phyloP scores from a whole-genome alignment of 2,888 invertebrate genomes.

The Cheilosia pagana region DNA sequence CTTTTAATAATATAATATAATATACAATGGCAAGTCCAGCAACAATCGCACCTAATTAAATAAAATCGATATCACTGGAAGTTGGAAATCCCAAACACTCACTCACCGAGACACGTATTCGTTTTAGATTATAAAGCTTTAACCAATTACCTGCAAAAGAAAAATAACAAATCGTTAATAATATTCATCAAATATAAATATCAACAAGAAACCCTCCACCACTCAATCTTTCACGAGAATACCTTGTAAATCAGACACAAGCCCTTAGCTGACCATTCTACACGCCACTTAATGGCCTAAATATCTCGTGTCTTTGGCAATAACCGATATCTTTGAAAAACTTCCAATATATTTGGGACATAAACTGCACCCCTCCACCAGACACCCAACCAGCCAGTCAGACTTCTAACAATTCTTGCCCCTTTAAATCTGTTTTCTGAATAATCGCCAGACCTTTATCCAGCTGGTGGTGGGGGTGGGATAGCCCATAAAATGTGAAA shows the following conservation, averaged over 20 bases:
- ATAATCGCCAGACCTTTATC: constrained; percentile 9
- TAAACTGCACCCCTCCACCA: constrained; percentile 14
- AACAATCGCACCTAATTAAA: no score
- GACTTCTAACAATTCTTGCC: constrained; percentile 18
- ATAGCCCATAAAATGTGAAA: constrained; percentile 66
- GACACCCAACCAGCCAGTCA: constrained; percentile 1
- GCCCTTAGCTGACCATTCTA: constrained; percentile 18
- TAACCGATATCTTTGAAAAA: constrained; percentile 35
- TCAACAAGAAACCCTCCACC: constrained; percentile 12
- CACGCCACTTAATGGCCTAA: constrained; percentile 46
- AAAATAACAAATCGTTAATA: constrained; percentile 39
- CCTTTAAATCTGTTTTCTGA: constrained; percentile 30
- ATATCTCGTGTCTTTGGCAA: constrained; percentile 11
- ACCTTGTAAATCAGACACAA: constrained; percentile 8
- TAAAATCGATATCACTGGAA: not conserved
- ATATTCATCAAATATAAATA: constrained; percentile 25
- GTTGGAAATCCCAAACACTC: not conserved
- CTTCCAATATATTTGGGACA: constrained; percentile 35
- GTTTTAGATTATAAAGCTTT: not conserved
- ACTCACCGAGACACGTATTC: not conserved
- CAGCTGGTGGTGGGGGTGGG: no score
- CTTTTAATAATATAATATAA: no score
- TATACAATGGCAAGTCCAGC: no score
- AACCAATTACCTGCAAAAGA: constrained; percentile 40
- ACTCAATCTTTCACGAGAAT: constrained; percentile 2